phyloP scores from a whole-genome alignment of 2,113 vertebrate genomes.

The Anolis sagrei region DNA sequence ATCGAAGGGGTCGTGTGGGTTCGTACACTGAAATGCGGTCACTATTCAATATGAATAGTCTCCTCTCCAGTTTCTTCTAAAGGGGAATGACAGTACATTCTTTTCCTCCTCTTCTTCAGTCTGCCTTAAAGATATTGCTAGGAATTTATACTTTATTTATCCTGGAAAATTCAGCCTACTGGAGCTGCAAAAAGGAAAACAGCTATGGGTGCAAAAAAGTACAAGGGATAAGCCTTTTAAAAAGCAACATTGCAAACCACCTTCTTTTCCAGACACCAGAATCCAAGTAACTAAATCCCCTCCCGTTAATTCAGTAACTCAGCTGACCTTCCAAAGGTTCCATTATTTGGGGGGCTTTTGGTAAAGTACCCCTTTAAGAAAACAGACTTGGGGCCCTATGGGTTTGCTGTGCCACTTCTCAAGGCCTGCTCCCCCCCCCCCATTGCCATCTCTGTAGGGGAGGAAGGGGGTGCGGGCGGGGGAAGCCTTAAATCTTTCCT shows the following conservation, averaged over 20 bases:
- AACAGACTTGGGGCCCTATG: neutral
- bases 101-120: neutral
- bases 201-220: neutral
- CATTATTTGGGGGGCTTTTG: constrained; percentile 13
- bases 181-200: constrained; percentile 39
- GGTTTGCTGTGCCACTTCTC: constrained; percentile 13
- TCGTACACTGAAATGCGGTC: no score
- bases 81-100: no score
- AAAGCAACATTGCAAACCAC: neutral
- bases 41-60: no score
- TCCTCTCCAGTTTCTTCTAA: no score
- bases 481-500: constrained; percentile 76
- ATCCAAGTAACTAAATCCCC: neutral
- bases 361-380: neutral
- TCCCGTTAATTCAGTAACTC: constrained; percentile 31
- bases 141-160: constrained; percentile 1
- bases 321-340: constrained; percentile 39
- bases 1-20: no score
- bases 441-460: constrained; percentile 34
- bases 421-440: neutral
- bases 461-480: constrained; percentile 41
- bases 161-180: neutral
- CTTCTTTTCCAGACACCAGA: constrained; percentile 18
- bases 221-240: constrained; percentile 27
- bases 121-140: neutral